Conservation (phyloP, 1,140 invertebrate genomes). For the Drosophila arizonae region DNA sequence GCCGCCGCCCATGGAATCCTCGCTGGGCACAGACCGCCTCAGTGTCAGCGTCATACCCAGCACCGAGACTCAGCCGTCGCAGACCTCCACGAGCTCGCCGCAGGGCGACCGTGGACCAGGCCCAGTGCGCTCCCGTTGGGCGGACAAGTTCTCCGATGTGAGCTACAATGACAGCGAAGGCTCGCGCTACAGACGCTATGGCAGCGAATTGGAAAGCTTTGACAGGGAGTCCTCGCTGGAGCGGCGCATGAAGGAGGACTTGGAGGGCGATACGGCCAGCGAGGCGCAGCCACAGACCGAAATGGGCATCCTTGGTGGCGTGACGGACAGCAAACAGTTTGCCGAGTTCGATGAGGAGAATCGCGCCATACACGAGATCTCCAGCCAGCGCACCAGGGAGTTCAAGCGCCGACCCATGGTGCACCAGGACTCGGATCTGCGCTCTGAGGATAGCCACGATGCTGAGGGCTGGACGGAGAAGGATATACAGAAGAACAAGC, state of each 20-base stretch:
- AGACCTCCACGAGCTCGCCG: slow-evolving; percentile 84
- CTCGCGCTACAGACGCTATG: slow-evolving; percentile 71
- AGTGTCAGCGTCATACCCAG: slow-evolving; percentile 78
- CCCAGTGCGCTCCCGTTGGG: slow-evolving; percentile 83
- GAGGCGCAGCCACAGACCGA: slow-evolving; percentile 64
- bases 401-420: slow-evolving; percentile 79
- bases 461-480: slow-evolving; percentile 75
- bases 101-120: slow-evolving; percentile 83
- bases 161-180: slow-evolving; percentile 83
- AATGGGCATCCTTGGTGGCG: slow-evolving; percentile 67
- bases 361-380: slow-evolving; percentile 81
- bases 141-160: slow-evolving; percentile 83
- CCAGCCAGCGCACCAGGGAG: slow-evolving; percentile 70
- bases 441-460: slow-evolving; percentile 81
- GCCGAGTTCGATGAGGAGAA: slow-evolving; percentile 82
- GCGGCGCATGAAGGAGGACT: slow-evolving; percentile 76
- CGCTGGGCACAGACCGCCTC: slow-evolving; percentile 74
- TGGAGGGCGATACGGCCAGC: slow-evolving; percentile 69
- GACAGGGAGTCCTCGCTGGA: slow-evolving; percentile 83
- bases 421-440: slow-evolving; percentile 79
- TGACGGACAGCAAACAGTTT: slow-evolving; percentile 77
- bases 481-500: slow-evolving; percentile 75
- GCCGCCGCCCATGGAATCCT: slow-evolving; percentile 52
- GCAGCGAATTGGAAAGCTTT: slow-evolving; percentile 82
- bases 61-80: slow-evolving; percentile 79